A percentile compares a stretch with the other conserved stretches of the same genome.
phyloP scores from a whole-genome alignment of 2,888 invertebrate species.

The Thalpophila matura region DNA sequence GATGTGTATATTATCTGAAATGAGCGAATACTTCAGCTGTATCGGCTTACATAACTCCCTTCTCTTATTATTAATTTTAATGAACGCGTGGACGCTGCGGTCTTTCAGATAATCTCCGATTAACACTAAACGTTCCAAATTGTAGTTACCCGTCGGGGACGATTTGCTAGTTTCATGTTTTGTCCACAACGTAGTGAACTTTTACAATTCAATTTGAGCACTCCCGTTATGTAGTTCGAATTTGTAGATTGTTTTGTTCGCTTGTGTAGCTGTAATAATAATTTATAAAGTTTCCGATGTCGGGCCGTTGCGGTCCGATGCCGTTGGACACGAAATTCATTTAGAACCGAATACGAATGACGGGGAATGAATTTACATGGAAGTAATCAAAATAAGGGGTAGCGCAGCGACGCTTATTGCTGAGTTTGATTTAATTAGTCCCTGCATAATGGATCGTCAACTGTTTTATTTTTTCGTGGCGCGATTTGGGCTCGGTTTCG shows the following conservation, averaged over 20 bases:
- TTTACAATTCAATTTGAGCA: constrained; percentile 78
- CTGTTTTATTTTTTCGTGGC: constrained; percentile 72
- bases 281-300: constrained; percentile 83
- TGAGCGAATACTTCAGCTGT: constrained; percentile 59
- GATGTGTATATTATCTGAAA: constrained; percentile 67
- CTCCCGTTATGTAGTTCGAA: constrained; percentile 76
- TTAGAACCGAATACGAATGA: constrained; percentile 81
- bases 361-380: constrained; percentile 80
- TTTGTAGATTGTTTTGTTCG: constrained; percentile 80
- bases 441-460: constrained; percentile 76
- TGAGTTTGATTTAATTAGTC: constrained; percentile 82
- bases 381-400: constrained; percentile 84
- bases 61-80: constrained; percentile 48
- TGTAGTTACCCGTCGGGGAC: constrained; percentile 38
- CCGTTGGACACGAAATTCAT: constrained; percentile 80
- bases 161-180: constrained; percentile 66
- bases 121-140: constrained; percentile 39
- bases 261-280: constrained; percentile 76
- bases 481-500: constrained; percentile 41
- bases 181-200: constrained; percentile 70
- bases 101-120: constrained; percentile 39
- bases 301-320: constrained; percentile 74
- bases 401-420: constrained; percentile 74
- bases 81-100: constrained; percentile 37
- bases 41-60: constrained; percentile 63